Conservation (phyloP, 2,113 vertebrate genomes). For the Sarotherodon lohbergeri region DNA sequence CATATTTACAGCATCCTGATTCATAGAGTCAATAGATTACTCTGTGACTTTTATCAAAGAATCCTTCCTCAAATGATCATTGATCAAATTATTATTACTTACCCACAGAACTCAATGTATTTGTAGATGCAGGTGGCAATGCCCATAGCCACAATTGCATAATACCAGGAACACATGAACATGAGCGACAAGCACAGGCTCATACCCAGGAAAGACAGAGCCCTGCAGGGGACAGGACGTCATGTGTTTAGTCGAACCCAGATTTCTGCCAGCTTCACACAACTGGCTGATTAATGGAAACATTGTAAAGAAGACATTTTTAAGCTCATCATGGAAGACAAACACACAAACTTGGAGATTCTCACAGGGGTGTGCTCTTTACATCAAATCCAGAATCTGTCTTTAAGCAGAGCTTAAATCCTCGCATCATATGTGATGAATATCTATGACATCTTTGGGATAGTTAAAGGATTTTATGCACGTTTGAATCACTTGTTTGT, state of each 20-base stretch:
- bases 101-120: constrained; percentile 97
- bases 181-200: constrained; percentile 94
- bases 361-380: not conserved
- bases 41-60: not conserved
- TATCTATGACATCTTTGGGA: not conserved
- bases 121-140: constrained; percentile 98
- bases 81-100: constrained; percentile 46
- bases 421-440: not conserved
- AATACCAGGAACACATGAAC: constrained; percentile 99
- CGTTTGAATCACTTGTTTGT: not conserved
- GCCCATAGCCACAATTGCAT: constrained; percentile 92
- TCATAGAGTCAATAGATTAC: not conserved
- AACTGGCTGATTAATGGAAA: not conserved
- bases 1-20: not conserved
- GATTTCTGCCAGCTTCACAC: not conserved
- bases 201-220: constrained; percentile 97
- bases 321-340: not conserved
- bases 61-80: not conserved
- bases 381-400: not conserved
- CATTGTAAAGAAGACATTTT: not conserved
- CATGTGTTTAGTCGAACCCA: not conserved
- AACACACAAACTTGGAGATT: not conserved
- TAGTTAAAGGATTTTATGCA: not conserved
- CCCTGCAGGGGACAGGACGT: constrained; percentile 74
- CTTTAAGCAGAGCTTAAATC: not conserved